phyloP scores from a whole-genome alignment of 2,888 invertebrate species.

The Chloroclysta siterata region DNA sequence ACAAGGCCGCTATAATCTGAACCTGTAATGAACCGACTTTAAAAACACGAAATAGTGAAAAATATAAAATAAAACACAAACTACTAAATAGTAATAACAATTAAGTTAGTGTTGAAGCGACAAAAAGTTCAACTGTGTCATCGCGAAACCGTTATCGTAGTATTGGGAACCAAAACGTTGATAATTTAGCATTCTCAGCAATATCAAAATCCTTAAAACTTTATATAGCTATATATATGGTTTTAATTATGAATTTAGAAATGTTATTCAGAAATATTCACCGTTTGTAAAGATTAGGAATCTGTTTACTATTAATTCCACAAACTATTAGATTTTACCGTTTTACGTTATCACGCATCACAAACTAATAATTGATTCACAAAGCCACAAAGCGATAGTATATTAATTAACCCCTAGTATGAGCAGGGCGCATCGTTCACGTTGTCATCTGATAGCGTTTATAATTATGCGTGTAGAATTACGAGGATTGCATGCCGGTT shows the following conservation, averaged over 20 bases:
- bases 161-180: too few species aligned
- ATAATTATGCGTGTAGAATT: conserved; percentile 60
- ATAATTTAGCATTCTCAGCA: too few species aligned
- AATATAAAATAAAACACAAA: too few species aligned
- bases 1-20: too few species aligned
- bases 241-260: too few species aligned
- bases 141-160: too few species aligned
- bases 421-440: conserved; percentile 50
- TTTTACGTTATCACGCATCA: conserved; percentile 33
- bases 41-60: too few species aligned
- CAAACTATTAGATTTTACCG: conserved; percentile 31
- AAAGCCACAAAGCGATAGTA: conserved; percentile 45
- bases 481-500: conserved; percentile 55
- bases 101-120: neutral
- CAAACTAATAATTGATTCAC: conserved; percentile 53
- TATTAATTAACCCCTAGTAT: conserved; percentile 51
- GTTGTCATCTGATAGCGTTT: conserved; percentile 56
- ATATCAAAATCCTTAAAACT: too few species aligned
- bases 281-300: conserved; percentile 2
- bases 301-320: conserved; percentile 18
- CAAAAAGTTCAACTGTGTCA: too few species aligned
- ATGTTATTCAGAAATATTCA: neutral
- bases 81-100: too few species aligned
- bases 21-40: too few species aligned
- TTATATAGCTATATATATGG: too few species aligned